Evolutionary conservation across 1,140 invertebrate species (phyloP), one percentile per base, ranked within the genome.

Genomic region (Achroia grisella): DNA sequence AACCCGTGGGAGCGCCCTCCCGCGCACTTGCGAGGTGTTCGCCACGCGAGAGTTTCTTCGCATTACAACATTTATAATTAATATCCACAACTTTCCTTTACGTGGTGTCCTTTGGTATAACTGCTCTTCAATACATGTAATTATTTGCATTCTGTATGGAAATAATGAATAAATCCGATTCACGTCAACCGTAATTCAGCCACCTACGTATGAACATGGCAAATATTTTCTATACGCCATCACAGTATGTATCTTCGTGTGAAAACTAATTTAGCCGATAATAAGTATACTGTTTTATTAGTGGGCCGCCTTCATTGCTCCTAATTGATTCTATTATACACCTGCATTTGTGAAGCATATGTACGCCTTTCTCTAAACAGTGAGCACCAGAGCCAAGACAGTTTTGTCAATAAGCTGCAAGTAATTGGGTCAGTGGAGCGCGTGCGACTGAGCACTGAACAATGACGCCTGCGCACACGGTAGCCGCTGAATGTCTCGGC

Each of bases 1-100:
- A 84, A 84, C 78, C 80, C 80, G 80, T 84, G 80, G 81, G 81
- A 85, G 78, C 81, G 81, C 81, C 81, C 81, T 85, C 81, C 81
- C 79, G 81, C 81, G 77, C 76, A 74, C 74, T 62, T 62, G 34
- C 62, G 75, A 71, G 68, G 73, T 79, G 70, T 69, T 50, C 72
- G 71, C 52, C 69, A 66, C 68, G 66, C 60, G 70, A 74, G 70
- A 74, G 76, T 79, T 79, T 85, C 72, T 71, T 77, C 74, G 62
- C 44, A 47, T 47, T 47, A 40, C 44, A 23, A 23, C 17, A 23
- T 2, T 23, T 23, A 23, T 23, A 23, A 23, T 23, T 23, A 23
- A 23, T 23, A 6, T 23, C 17, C 17, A 23, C 17, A 3, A 6
- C 17, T 23, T 23, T 23, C 6, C 17, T 23, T 23, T 23, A 23